Evolutionary conservation across 2,113 vertebrate species (phyloP).

Genomic region (Pao palembangensis): DNA sequence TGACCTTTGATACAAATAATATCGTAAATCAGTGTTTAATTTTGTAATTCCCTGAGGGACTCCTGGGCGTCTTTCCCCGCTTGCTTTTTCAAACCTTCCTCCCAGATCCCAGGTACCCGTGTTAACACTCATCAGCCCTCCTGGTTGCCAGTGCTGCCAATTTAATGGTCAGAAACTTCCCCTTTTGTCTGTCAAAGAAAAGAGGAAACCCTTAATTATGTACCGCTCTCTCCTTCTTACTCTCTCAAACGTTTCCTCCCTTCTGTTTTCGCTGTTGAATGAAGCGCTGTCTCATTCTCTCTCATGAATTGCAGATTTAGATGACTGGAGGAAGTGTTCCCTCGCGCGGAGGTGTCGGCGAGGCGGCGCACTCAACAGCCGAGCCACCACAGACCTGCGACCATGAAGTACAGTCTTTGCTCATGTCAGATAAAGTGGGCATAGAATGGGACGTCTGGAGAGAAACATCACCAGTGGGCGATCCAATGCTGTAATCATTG

Average conservation of each 20-base stretch:
- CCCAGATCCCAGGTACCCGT: conserved; percentile 31
- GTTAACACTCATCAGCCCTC: conserved; percentile 41
- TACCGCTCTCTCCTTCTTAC: neutral
- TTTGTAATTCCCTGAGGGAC: conserved; percentile 35
- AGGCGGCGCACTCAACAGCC: neutral
- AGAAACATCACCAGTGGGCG: neutral
- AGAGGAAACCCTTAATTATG: neutral
- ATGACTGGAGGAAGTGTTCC: conserved; percentile 4
- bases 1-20: too few species aligned
- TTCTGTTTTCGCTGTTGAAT: neutral
- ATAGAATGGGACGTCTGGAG: too few species aligned
- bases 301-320: conserved; percentile 18
- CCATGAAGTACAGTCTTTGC: neutral
- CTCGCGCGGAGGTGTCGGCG: neutral
- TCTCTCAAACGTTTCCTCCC: conserved; percentile 7
- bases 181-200: conserved; percentile 2
- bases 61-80: conserved; percentile 4
- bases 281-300: neutral
- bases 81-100: conserved; percentile 29
- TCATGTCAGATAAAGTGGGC: neutral
- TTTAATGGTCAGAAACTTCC: conserved; percentile 23
- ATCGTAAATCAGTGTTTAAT: neutral
- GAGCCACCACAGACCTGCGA: neutral
- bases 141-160: conserved; percentile 11
- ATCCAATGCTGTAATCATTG: conserved; percentile 16